Conservation (phyloP, 2,888 invertebrate species). For the Orthonevra nobilis region DNA sequence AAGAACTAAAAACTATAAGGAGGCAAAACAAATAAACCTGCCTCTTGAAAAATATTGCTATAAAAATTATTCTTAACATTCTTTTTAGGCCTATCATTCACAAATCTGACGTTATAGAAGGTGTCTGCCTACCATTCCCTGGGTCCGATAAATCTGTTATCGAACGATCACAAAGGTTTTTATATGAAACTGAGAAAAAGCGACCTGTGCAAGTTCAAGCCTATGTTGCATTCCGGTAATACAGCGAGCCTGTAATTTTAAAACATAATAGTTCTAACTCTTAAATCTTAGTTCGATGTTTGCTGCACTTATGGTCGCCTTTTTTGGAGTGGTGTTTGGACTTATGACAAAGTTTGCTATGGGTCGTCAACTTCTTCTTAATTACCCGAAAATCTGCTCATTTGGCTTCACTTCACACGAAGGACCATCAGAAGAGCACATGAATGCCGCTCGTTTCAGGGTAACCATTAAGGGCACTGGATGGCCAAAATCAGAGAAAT, state of each 20-base stretch:
- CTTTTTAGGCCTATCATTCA: slow-evolving; percentile 81
- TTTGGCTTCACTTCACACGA: slow-evolving; percentile 85
- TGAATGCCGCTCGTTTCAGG: slow-evolving; percentile 84
- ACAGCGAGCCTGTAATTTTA: slow-evolving; percentile 43
- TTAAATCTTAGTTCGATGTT: slow-evolving; percentile 80
- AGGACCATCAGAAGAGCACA: slow-evolving; percentile 84
- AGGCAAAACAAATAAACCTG: neutral
- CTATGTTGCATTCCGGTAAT: slow-evolving; percentile 83
- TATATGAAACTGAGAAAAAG: slow-evolving; percentile 84
- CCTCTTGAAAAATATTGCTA: no score
- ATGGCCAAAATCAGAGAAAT: slow-evolving; percentile 85
- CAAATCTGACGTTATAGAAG: slow-evolving; percentile 78
- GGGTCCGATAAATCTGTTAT: slow-evolving; percentile 92
- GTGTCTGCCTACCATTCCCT: slow-evolving; percentile 89
- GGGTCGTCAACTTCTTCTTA: slow-evolving; percentile 85
- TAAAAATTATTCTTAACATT: neutral
- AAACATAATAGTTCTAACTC: no score
- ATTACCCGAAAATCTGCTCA: slow-evolving; percentile 87
- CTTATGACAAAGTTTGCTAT: slow-evolving; percentile 83
- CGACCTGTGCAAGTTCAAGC: slow-evolving; percentile 90
- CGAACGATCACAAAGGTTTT: slow-evolving; percentile 89
- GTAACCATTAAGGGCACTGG: slow-evolving; percentile 89
- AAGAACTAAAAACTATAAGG: neutral
- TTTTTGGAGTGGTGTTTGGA: slow-evolving; percentile 84
- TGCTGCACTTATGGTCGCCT: slow-evolving; percentile 80